phyloP scores from a whole-genome alignment of 2,888 invertebrate genomes.

The Galerucella nymphaeae region DNA sequence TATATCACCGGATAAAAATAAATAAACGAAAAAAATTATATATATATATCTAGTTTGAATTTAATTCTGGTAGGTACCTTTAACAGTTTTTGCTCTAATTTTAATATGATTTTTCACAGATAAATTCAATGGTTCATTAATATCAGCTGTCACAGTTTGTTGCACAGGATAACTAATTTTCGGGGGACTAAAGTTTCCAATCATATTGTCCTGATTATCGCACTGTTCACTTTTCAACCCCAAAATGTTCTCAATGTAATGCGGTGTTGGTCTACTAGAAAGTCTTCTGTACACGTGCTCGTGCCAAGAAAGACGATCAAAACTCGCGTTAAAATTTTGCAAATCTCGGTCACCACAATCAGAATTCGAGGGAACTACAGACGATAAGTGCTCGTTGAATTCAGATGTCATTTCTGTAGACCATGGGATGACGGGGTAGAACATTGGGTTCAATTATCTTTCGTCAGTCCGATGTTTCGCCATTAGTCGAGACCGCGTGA shows the following conservation, averaged over 20 bases:
- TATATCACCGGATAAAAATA: neutral
- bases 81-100: constrained; percentile 58
- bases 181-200: constrained; percentile 18
- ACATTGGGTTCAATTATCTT: constrained; percentile 27
- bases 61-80: constrained; percentile 53
- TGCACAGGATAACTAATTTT: constrained; percentile 33
- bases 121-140: constrained; percentile 63
- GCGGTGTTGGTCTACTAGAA: constrained; percentile 85
- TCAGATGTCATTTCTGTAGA: constrained; percentile 42
- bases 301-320: constrained; percentile 75
- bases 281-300: constrained; percentile 89
- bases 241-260: constrained; percentile 88
- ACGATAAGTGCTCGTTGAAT: constrained; percentile 35
- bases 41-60: neutral
- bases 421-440: constrained; percentile 34
- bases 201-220: constrained; percentile 31
- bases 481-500: constrained; percentile 36
- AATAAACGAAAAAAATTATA: neutral
- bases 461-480: constrained; percentile 23
- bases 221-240: constrained; percentile 64
- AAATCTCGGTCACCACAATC: constrained; percentile 43
- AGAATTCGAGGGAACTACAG: constrained; percentile 38
- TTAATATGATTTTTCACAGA: constrained; percentile 60
- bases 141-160: constrained; percentile 50
- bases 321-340: constrained; percentile 43